These are phyloP conservation scores for Calosoma granatense DNA, from an alignment of 1,140 invertebrate species.

Conservation along the genomic window DNA sequence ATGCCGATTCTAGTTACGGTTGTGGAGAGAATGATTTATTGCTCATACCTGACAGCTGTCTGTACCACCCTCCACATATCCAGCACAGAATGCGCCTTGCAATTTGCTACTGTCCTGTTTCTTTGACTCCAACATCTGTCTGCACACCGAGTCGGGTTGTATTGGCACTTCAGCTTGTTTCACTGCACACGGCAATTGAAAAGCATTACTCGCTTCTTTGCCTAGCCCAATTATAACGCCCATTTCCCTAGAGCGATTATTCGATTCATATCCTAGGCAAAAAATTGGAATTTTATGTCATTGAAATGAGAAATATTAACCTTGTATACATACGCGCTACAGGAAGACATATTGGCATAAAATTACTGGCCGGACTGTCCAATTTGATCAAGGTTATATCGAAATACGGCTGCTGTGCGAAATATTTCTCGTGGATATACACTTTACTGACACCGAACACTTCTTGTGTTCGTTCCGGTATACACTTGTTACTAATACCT, in stretches of 20 bases:
- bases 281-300: not conserved
- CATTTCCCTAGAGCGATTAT: not conserved
- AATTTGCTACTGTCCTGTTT: slow-evolving; percentile 29
- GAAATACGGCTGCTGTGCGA: not conserved
- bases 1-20: too few relatives aligned
- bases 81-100: slow-evolving; percentile 35
- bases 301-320: not conserved
- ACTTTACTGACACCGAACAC: not conserved
- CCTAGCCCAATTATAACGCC: slow-evolving; percentile 11
- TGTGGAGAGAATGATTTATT: too few relatives aligned
- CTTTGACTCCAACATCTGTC: slow-evolving; percentile 30
- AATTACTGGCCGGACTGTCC: slow-evolving; percentile 31
- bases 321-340: slow-evolving; percentile 29
- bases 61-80: slow-evolving; percentile 30
- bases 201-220: slow-evolving; percentile 31
- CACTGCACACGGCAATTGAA: slow-evolving; percentile 29
- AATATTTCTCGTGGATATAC: not conserved
- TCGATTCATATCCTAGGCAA: not conserved
- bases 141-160: slow-evolving; percentile 28
- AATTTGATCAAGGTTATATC: slow-evolving; percentile 43
- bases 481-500: not conserved
- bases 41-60: slow-evolving; percentile 41
- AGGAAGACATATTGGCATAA: slow-evolving; percentile 46
- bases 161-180: slow-evolving; percentile 24
- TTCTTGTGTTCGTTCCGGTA: not conserved